Base-by-base conservation (phyloP, 2,888 invertebrate genomes). In the Linyphia triangularis region DNA sequence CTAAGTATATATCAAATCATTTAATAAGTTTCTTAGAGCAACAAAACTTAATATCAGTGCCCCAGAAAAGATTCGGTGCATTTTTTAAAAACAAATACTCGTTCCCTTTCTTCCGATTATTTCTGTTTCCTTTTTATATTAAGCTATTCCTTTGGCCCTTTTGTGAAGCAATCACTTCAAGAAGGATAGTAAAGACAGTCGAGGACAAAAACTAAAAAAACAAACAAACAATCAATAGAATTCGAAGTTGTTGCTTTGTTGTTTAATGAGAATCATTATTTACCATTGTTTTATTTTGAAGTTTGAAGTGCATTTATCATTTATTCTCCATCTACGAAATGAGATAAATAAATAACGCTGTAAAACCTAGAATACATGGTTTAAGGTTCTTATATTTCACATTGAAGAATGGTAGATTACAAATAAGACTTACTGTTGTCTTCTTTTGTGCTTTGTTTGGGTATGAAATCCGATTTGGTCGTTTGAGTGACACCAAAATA, bases 111-210 rank as follows among this genome's bases (percentile, higher is more conserved):
- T n/a, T 51, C 5, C n/a, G 51, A 51, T 51, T 16, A n/a, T 16
- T 51, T 51, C 51, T 51, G n/a, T 51, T 51, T n/a, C n/a, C 51
- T n/a, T n/a, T 51, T 51, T 51, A 51, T 51, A 51, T 51, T 51
- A 51, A 51, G n/a, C 51, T n/a, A 51, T 51, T 51, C 51, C n/a
- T 51, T 51, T n/a, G 51, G n/a, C 13, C 13, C 51, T n/a, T 51
- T 51, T n/a, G 40, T 13, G n/a, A 51, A 51, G 51, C 51, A n/a
- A n/a, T 51, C 51, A 16, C n/a, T 51, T n/a, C 51, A 1, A 7
- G n/a, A 51, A 51, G 51, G n/a, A 51, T 51, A 5, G 13, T n/a
- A 51, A n/a, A n/a, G n/a, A 51, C n/a, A 5, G 13, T n/a, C 13
- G 16, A 51, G 16, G 51, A 51, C n/a, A n/a, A 9, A 43, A 9